A percentile compares a stretch with the other conserved stretches of the same genome.
phyloP scores from a whole-genome alignment of 2,797 vertebrate species.

The Bradypodion pumilum region DNA sequence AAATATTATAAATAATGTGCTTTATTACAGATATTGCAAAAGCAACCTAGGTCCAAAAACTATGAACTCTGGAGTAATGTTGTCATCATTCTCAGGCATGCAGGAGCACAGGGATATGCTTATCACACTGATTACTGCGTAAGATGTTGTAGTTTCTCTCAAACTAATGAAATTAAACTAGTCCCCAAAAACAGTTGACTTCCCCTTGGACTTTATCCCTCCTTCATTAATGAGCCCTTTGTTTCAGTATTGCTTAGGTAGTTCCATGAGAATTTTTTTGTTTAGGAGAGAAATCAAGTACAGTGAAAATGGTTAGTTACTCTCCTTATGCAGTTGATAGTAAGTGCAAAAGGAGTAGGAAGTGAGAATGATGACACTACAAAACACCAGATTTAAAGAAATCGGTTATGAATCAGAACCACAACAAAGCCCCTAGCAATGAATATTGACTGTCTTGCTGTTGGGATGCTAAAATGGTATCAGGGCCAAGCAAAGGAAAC shows the following conservation, averaged over 20 bases:
- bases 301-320: slow-evolving; percentile 16
- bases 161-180: slow-evolving; percentile 71
- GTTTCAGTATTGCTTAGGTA: slow-evolving; percentile 47
- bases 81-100: slow-evolving; percentile 43
- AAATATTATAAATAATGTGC: slow-evolving; percentile 60
- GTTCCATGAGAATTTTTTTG: slow-evolving; percentile 39
- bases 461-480: neutral
- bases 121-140: slow-evolving; percentile 61
- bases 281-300: slow-evolving; percentile 3
- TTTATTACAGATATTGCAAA: slow-evolving; percentile 65
- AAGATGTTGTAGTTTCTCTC: slow-evolving; percentile 59
- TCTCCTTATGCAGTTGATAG: slow-evolving; percentile 24
- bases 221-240: slow-evolving; percentile 65
- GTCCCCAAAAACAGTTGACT: slow-evolving; percentile 42
- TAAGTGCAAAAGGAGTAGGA: slow-evolving; percentile 18
- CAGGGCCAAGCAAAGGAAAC: neutral
- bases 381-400: slow-evolving; percentile 23
- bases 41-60: slow-evolving; percentile 24
- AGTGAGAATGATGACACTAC: slow-evolving; percentile 6
- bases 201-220: slow-evolving; percentile 50
- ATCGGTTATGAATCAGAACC: neutral
- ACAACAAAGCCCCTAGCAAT: neutral
- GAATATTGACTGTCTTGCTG: neutral
- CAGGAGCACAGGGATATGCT: slow-evolving; percentile 57
- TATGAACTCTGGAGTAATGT: slow-evolving; percentile 58